Percentiles rank a stretch among this genome's conserved stretches.
These are phyloP conservation scores for Gymnothorax reevesii DNA, from an alignment of 2,797 vertebrate species.

Conservation along the genomic window DNA sequence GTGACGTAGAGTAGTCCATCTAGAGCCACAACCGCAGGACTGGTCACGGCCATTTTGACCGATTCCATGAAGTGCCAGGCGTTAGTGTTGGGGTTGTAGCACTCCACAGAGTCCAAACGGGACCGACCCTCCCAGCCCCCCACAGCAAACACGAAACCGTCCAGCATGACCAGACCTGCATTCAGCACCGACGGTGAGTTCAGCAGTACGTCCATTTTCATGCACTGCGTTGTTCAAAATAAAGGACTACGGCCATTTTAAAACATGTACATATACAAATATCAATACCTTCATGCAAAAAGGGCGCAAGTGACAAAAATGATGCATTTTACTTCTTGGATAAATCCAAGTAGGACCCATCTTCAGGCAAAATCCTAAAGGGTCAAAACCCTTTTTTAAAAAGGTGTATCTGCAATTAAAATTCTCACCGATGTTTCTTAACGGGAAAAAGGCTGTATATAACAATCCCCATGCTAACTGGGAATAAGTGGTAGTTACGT, in stretches of 20 bases:
- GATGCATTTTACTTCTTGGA: no score
- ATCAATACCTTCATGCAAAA: background rate
- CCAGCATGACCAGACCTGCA: constrained; percentile 75
- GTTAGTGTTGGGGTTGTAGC: constrained; percentile 78
- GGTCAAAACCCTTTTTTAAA: no score
- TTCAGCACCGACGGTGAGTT: constrained; percentile 27
- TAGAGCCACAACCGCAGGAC: constrained; percentile 77
- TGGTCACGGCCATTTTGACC: constrained; percentile 80
- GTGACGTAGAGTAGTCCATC: constrained; percentile 79
- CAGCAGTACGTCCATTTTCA: background rate
- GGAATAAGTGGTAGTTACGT: no score
- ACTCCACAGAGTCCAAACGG: constrained; percentile 77
- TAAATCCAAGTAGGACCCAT: no score
- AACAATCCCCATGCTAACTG: no score
- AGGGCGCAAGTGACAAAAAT: no score
- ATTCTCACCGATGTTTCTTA: no score
- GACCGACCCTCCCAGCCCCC: constrained; percentile 79
- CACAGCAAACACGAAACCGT: constrained; percentile 80
- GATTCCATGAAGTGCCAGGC: constrained; percentile 76
- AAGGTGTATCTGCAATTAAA: no score
- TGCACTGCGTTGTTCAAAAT: background rate
- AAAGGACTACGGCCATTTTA: background rate
- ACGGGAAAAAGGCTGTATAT: no score
- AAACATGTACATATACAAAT: background rate
- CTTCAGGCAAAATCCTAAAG: no score